A percentile compares a stretch with the other conserved stretches of the same genome.
Evolutionary conservation across 2,888 invertebrate genomes (phyloP).

Genomic region (Nemapogon koenigi): DNA sequence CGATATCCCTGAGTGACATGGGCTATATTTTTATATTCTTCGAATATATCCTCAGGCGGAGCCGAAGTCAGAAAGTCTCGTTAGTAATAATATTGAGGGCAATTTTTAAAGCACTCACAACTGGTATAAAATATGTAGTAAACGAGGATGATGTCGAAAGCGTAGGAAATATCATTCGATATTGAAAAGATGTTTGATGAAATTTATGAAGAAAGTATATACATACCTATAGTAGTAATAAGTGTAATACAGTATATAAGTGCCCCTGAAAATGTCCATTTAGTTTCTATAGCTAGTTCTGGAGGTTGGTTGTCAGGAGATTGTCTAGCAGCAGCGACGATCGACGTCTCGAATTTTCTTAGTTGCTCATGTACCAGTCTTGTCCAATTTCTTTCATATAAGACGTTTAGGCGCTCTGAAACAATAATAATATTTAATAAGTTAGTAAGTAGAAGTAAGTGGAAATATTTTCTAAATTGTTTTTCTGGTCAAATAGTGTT

Average conservation of each 20-base stretch:
- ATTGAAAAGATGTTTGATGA: no score
- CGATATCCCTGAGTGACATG: no score
- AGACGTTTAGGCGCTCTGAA: slow-evolving; percentile 79
- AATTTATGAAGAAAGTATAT: slow-evolving; percentile 70
- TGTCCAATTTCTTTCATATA: slow-evolving; percentile 87
- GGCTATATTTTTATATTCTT: no score
- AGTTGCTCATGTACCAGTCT: slow-evolving; percentile 78
- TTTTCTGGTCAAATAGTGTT: not conserved
- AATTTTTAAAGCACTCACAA: no score
- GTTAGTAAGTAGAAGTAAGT: not conserved
- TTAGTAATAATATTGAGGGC: no score
- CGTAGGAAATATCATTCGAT: no score
- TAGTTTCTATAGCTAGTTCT: slow-evolving; percentile 56
- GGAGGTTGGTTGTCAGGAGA: slow-evolving; percentile 36
- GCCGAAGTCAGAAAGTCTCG: no score
- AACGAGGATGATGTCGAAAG: no score
- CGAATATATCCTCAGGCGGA: no score
- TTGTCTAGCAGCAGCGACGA: slow-evolving; percentile 76
- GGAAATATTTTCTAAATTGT: not conserved
- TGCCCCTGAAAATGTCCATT: slow-evolving; percentile 86
- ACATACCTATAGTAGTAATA: slow-evolving; percentile 87
- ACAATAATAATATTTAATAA: slow-evolving; percentile 22
- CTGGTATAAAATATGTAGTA: no score
- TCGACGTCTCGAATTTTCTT: slow-evolving; percentile 78
- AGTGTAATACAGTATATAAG: slow-evolving; percentile 85